Base-by-base conservation (phyloP, 2,888 invertebrate species). In the Myathropa florea region DNA sequence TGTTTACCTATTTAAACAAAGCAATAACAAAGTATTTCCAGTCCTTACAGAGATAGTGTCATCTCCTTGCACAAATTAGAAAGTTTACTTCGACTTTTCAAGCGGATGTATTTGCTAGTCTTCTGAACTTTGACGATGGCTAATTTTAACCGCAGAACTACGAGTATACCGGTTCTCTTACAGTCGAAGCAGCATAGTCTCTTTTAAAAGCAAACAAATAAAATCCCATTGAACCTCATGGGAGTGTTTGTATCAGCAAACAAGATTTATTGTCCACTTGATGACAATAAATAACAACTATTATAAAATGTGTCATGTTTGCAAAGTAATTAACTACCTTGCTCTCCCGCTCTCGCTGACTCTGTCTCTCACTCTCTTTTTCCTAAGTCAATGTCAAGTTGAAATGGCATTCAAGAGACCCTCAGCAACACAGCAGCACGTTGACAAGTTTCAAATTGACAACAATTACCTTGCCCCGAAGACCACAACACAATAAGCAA, bases 261-360 rank as follows among this genome's bases (percentile, higher is more conserved):
- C 84, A 84, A 81, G 81, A 81, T 81, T 77, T 81, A 81, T 68
- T 59, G 60, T 61, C 77, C 72, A 82, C 82, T 76, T 84, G 71
- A 73, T 78, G 82, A 85, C 82, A 85, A 78, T 70, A 82, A 77
- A 85, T 82, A 81, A 77, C 75, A 78, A 81, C 81, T 81, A 72
- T 77, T 82, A 81, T 82, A 78, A 82, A 85, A 85, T 85, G 70
- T 85, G 85, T 85, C 82, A 77, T 85, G 82, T 78, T 78, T 85
- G 77, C 82, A 33, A 57, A 72, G 76, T 76, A 76, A 84, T 81
- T 76, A 76, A 68, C 46, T 71, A 67, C 30, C 59, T 46, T 46
- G 39, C 26, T 72, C 14, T 6, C n/a, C 59, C 59, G 1, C 46
- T 24, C 46, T 60, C n/a, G n/a, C 26, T 18, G 28, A 36, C 26